Base-by-base conservation (phyloP, 2,113 vertebrate species). In the Neodontobutis hainanensis region DNA sequence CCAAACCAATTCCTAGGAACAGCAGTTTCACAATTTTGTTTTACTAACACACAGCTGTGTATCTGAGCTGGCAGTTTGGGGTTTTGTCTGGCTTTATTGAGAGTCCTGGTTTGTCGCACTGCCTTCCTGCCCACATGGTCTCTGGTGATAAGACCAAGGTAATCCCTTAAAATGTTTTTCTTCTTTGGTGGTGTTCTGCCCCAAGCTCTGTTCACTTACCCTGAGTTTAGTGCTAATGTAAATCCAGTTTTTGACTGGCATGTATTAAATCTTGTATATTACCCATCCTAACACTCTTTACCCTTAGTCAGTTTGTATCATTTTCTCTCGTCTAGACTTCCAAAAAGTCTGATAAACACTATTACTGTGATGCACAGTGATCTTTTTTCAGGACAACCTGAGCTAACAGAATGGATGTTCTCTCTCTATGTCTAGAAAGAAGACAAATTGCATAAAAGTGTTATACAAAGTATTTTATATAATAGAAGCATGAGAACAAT, bases 81-180 rank as follows among this genome's bases (percentile, higher is more conserved):
- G 65, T 69, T 19, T 32, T 55, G 52, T 42, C 68, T 69, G 59
- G 40, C 45, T 71, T 77, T 80, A 68, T 72, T 68, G 66, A 73
- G 72, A 49, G 62, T 32, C 32, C 0, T 4, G n/a, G 2, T 63
- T 65, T 65, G 38, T 44, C 32, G 15, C 43, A 27, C 35, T 49
- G 64, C 42, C 65, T 51, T 70, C 12, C 58, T 61, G 55, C 32
- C 65, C 70, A 55, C 51, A 53, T 72, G 68, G 58, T 36, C 63
- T 46, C 56, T 0, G 1, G 65, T 67, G 74, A 79, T 85, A 73
- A 82, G 75, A 64, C 45, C 35, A 35, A 2, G 42, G 11, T 57
- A 11, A 63, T 58, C 53, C 64, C 43, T 61, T 52, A 34, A 68
- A 59, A 48, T 48, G 6, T 35, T 38, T 46, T 43, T 9, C 10